A percentile compares a stretch with the other conserved stretches of the same genome.
Evolutionary conservation across 2,888 invertebrate genomes (phyloP).

Genomic region (Drosophila demipolita): DNA sequence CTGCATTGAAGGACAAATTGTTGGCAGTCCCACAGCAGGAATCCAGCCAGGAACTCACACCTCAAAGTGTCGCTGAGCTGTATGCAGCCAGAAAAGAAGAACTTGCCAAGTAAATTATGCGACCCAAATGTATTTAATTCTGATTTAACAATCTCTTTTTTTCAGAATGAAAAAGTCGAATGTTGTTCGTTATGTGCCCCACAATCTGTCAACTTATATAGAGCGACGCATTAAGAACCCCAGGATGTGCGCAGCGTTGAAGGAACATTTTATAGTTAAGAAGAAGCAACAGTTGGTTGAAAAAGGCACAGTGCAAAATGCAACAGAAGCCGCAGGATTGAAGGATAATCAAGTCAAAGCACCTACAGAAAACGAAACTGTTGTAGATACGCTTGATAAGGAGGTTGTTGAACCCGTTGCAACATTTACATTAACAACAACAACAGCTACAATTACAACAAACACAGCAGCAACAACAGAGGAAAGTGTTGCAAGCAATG

Average conservation of each 20-base stretch:
- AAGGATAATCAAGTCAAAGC: background rate
- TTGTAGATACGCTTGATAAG: background rate
- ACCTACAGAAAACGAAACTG: no score
- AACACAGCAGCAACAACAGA: background rate
- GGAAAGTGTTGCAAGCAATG: background rate
- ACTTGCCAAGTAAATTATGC: conserved; percentile 26
- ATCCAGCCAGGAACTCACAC: background rate
- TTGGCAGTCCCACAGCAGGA: conserved; percentile 20
- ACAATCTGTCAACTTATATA: conserved; percentile 32
- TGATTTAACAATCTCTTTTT: background rate
- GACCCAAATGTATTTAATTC: background rate
- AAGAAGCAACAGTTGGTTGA: background rate
- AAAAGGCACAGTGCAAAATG: no score
- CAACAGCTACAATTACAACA: background rate
- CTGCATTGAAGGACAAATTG: conserved; percentile 18
- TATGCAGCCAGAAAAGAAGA: conserved; percentile 21
- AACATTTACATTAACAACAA: background rate
- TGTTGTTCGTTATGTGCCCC: conserved; percentile 25
- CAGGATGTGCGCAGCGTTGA: conserved; percentile 17
- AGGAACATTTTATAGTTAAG: conserved; percentile 6
- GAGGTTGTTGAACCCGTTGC: background rate
- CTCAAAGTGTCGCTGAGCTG: background rate
- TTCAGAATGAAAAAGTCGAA: conserved; percentile 23
- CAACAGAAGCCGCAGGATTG: no score
- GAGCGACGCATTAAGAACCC: conserved; percentile 4